Base-by-base conservation (phyloP, 2,113 vertebrate genomes). In the Lethenteron camtschaticum region DNA sequence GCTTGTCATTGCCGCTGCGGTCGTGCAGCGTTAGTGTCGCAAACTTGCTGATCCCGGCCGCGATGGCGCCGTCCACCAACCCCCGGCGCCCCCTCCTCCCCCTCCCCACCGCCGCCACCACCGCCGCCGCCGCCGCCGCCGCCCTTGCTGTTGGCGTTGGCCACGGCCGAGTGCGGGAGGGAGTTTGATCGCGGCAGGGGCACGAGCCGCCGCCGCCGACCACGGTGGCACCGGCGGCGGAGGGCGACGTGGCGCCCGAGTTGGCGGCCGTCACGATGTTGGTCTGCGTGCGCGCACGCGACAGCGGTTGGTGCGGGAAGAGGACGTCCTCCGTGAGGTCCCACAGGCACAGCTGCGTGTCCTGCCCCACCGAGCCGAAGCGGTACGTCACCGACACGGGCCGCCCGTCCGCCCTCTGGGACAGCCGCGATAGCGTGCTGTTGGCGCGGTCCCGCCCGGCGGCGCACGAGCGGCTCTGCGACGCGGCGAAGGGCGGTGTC, bases 311-410 rank as follows among this genome's bases (percentile, higher is more conserved):
- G 79, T 96, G 91, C 68, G 94, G 94, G 73, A 99, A 99, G 68
- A 99, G 87, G 74, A 96, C 92, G 76, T 99, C 94, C 80, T 99
- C 94, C 3, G 92, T 99, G 11, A 96, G 88, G 82, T 99, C 94
- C 92, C 94, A 99, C 74, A 96, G 78, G 79, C 92, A 96, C 69
- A 99, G 79, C 78, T 96, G 94, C 0, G 94, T 99, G 76, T 96
- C 94, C 82, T 99, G 94, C 71, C 94, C 92, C 77, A 96, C 94
- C 0, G 94, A 99, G 77, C 94, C 92, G 58, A 99, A 99, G 58
- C 92, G 86, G 66, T 96, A 99, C 0, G 94, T 96, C 14, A 96
- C 90, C 2, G 88, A 96, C 56, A 95, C 88, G 0, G 94, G 90
- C 57, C 89, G 82, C 76, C 89, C 88, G 78, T 99, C 94, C 0